Evolutionary conservation across 2,113 vertebrate genomes (phyloP), one percentile per base, ranked within the genome.

Genomic region (Cephalopterus ornatus): DNA sequence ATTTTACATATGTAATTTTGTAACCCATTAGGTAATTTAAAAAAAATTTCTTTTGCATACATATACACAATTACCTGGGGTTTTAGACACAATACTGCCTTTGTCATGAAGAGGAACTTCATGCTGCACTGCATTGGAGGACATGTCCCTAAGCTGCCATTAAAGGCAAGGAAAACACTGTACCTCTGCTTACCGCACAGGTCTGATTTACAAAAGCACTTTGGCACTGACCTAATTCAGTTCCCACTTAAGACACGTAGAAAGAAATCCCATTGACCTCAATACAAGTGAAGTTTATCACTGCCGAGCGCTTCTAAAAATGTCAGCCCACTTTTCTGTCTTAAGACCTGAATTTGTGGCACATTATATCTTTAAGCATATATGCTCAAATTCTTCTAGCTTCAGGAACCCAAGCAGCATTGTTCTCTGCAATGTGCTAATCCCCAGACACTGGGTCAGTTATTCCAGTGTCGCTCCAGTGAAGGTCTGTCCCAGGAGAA

Each of bases 181-280:
- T 15, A 72, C 80, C 85, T 87, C 68, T 73, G 80, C 90, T 92
- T 75, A 68, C 65, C 56, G 15, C 85, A 59, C 59, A 49, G 61
- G 61, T 91, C 93, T 88, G 93, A 84, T 89, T 85, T 96, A 63
- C 93, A 84, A 92, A 96, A 95, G 72, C 80, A 89, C 76, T 95
- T 81, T 37, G 71, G 77, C 76, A 35, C 73, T 92, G 83, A 88
- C 85, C 94, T 94, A 87, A 91, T 93, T 92, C 89, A 84, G 65
- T 27, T 96, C 68, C 74, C 65, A 42, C 66, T 81, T 79, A 93
- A 92, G 88, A 73, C 79, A 41, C 6, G 68, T 56, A 56, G 91
- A 49, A 75, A 95, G 84, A 91, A 95, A 94, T 94, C 92, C 88
- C 91, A 87, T 75, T 96, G 95, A 95, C 92, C 79, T 94, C 76